Conservation (phyloP, 2,888 invertebrate species). For the Meteorus colon region DNA sequence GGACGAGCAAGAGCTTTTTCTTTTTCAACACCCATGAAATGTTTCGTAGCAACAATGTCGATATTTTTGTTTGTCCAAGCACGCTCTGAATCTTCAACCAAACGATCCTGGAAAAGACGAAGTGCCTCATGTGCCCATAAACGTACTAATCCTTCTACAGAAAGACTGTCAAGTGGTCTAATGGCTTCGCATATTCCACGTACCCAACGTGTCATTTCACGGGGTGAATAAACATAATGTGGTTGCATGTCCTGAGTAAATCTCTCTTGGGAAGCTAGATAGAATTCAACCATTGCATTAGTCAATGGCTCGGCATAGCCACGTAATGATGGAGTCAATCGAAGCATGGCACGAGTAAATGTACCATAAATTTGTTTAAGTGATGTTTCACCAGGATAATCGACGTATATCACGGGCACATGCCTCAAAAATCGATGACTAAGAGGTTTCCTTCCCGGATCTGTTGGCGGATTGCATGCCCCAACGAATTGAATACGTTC, state of each 20-base stretch:
- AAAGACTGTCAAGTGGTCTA: conserved; percentile 91
- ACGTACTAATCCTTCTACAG: conserved; percentile 96
- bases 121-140: conserved; percentile 99
- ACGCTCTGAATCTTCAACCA: conserved; percentile 95
- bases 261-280: conserved; percentile 95
- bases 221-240: conserved; percentile 99
- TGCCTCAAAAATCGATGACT: conserved; percentile 93
- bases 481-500: conserved; percentile 99
- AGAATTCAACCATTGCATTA: conserved; percentile 99
- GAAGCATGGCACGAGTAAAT: conserved; percentile 98
- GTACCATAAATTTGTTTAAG: conserved; percentile 99
- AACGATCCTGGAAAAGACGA: conserved; percentile 95
- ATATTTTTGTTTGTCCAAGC: conserved; percentile 99
- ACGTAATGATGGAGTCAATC: conserved; percentile 89
- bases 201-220: conserved; percentile 99
- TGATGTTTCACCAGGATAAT: conserved; percentile 98
- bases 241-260: conserved; percentile 99
- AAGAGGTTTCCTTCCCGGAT: conserved; percentile 97
- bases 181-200: conserved; percentile 99
- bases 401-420: conserved; percentile 99
- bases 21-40: conserved; percentile 92
- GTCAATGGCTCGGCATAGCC: conserved; percentile 97
- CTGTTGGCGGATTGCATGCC: conserved; percentile 99
- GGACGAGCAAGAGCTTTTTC: conserved; percentile 93
- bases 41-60: conserved; percentile 91